Conservation (phyloP, 2,113 vertebrate species). For the Sturnira hondurensis region DNA sequence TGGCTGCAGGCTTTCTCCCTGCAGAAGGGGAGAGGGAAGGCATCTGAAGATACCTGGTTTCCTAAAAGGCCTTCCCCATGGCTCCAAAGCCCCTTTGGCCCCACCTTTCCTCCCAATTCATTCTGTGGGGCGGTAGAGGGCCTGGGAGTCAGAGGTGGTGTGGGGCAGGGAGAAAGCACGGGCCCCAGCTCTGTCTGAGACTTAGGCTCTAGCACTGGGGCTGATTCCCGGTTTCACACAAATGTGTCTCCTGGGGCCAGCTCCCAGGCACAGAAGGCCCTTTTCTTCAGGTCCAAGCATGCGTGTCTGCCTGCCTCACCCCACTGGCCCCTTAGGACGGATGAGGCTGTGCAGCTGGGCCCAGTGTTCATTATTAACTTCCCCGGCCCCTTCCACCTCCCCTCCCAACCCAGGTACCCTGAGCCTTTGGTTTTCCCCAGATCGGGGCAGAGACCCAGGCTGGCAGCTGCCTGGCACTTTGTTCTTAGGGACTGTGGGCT, state of each 20-base stretch:
- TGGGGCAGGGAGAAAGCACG: rapidly evolving
- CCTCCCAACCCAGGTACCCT: neutral
- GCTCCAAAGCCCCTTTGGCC: neutral
- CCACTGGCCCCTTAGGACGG: slow-evolving; percentile 39
- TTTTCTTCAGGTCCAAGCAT: slow-evolving; percentile 69
- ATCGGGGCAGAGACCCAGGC: neutral
- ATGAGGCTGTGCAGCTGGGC: slow-evolving; percentile 25
- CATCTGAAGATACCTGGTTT: neutral
- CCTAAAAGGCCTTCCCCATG: neutral
- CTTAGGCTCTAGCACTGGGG: neutral
- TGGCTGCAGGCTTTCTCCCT: too few relatives aligned
- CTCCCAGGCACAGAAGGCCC: slow-evolving; percentile 51
- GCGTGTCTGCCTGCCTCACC: slow-evolving; percentile 56
- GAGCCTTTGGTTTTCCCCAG: neutral
- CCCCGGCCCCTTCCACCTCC: neutral
- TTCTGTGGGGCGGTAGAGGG: neutral
- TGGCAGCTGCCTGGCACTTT: slow-evolving; percentile 52
- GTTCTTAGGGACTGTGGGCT: neutral
- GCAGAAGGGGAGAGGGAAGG: neutral
- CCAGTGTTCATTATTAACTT: slow-evolving; percentile 61
- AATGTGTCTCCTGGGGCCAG: neutral
- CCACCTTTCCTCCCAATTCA: neutral
- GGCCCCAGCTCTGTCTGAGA: neutral
- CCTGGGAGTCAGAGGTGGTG: neutral
- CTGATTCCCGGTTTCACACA: neutral